A percentile compares a stretch with the other conserved stretches of the same genome.
These are phyloP conservation scores for Meda fulgida DNA, from an alignment of 2,797 vertebrate genomes.

Conservation along the genomic window DNA sequence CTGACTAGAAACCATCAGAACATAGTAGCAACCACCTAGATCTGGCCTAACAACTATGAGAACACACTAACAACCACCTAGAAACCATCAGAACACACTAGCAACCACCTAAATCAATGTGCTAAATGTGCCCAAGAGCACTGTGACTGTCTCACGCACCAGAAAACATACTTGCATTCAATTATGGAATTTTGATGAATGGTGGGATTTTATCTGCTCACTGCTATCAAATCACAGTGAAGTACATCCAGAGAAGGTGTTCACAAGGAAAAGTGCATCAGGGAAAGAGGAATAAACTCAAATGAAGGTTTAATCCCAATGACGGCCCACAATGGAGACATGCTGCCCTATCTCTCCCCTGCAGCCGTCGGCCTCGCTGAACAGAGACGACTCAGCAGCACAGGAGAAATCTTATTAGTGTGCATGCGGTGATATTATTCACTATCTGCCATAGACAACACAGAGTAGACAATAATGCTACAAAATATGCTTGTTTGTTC, in stretches of 20 bases:
- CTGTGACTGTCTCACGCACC: neutral
- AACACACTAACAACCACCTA: too few relatives aligned
- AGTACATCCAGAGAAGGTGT: constrained; percentile 22
- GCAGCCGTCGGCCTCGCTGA: constrained; percentile 52
- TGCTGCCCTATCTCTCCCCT: constrained; percentile 53
- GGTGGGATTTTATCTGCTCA: constrained; percentile 1
- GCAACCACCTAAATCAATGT: neutral
- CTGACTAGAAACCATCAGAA: neutral
- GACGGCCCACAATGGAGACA: constrained; percentile 35
- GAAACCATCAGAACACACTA: neutral
- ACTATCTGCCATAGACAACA: constrained; percentile 53
- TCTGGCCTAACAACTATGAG: rapidly evolving
- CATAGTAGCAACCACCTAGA: neutral
- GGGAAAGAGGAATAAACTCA: constrained; percentile 44
- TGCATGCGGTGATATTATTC: constrained; percentile 53
- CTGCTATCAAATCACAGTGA: neutral
- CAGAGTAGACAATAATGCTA: constrained; percentile 52
- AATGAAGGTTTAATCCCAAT: constrained; percentile 51
- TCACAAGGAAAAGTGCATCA: constrained; percentile 28
- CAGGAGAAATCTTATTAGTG: constrained; percentile 61
- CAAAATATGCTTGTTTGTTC: constrained; percentile 56
- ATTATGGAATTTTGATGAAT: constrained; percentile 25
- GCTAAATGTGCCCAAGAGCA: neutral
- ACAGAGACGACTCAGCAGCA: constrained; percentile 43
- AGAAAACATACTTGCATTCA: neutral